A percentile compares a stretch with the other conserved stretches of the same genome.
phyloP scores from a whole-genome alignment of 2,113 vertebrate genomes.

The Platichthys stellatus region DNA sequence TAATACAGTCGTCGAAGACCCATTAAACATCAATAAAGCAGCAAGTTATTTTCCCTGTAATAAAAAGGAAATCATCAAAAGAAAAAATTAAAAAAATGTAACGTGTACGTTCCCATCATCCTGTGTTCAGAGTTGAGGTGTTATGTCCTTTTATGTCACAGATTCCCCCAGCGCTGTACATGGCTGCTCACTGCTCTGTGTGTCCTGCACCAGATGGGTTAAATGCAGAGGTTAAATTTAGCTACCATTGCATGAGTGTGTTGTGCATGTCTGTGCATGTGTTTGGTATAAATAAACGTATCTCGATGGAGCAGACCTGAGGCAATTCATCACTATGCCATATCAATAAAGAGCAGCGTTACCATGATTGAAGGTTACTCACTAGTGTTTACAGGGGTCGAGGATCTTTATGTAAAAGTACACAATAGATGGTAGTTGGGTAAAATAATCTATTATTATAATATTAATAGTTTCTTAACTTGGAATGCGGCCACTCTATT shows the following conservation, averaged over 20 bases:
- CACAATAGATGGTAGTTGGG: constrained; percentile 21
- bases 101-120: background rate
- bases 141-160: background rate
- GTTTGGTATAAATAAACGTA: too few relatives aligned
- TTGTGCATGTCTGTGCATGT: too few relatives aligned
- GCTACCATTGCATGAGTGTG: too few relatives aligned
- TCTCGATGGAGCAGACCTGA: background rate
- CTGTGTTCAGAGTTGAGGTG: constrained; percentile 6
- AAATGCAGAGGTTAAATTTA: too few relatives aligned
- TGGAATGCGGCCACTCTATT: too few relatives aligned
- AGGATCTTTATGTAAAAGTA: background rate
- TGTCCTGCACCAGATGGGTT: too few relatives aligned
- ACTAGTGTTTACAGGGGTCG: background rate
- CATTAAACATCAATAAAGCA: background rate
- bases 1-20: background rate
- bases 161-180: too few relatives aligned
- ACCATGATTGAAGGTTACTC: constrained; percentile 8
- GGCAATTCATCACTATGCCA: too few relatives aligned
- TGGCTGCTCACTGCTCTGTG: too few relatives aligned
- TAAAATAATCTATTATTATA: background rate
- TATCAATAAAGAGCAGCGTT: constrained; percentile 10
- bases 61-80: background rate
- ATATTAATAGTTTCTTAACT: too few relatives aligned
- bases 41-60: background rate
- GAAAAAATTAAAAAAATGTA: background rate